Evolutionary conservation across 64 coral and sea anemone species (phyloP).

Genomic region (Pachyseris speciosa): DNA sequence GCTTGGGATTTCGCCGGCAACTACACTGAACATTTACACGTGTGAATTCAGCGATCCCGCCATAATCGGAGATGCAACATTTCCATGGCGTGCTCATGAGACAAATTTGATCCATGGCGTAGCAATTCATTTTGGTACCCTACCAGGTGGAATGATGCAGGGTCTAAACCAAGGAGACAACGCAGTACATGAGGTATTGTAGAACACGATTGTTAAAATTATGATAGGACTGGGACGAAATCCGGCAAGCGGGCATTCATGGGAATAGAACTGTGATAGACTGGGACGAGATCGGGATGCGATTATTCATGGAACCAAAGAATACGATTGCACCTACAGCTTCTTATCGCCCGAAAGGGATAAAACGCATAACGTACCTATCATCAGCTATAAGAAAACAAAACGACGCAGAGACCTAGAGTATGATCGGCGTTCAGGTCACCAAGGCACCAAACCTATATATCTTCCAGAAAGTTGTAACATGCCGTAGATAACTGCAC

Average conservation of each 20-base stretch:
- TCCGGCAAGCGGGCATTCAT: too few relatives aligned
- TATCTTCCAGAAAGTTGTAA: too few relatives aligned
- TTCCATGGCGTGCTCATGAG: conserved; percentile 75
- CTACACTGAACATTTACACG: conserved; percentile 76
- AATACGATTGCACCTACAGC: too few relatives aligned
- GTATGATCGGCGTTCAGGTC: too few relatives aligned
- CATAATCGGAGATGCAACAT: conserved; percentile 47
- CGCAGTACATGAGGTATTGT: conserved; percentile 78
- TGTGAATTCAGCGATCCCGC: conserved; percentile 22
- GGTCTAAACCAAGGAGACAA: conserved; percentile 69
- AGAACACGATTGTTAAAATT: background rate
- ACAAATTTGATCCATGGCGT: conserved; percentile 61
- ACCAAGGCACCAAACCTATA: too few relatives aligned
- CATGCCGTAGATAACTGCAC: too few relatives aligned
- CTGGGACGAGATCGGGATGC: background rate
- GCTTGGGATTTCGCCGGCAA: conserved; percentile 60
- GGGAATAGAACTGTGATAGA: background rate
- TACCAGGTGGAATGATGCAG: conserved; percentile 59
- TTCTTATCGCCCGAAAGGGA: too few relatives aligned
- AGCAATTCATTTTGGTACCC: conserved; percentile 61
- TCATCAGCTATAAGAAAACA: too few relatives aligned
- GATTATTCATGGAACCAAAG: too few relatives aligned
- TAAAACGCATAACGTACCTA: too few relatives aligned
- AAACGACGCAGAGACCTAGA: too few relatives aligned
- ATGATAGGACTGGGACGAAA: background rate